phyloP scores from a whole-genome alignment of 2,888 invertebrate genomes.

The Coremacera marginata region DNA sequence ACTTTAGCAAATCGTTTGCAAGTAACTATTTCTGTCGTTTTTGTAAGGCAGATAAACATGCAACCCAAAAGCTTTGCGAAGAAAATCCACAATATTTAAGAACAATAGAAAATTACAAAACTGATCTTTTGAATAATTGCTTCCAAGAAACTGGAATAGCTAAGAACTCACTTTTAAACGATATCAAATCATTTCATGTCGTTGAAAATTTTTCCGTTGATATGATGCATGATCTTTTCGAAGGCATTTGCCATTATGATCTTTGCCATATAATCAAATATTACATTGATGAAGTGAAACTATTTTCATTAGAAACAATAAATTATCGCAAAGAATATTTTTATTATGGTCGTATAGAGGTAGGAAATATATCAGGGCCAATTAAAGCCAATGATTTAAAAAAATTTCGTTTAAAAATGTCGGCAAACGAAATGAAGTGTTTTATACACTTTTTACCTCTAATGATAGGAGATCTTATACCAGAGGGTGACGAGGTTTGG shows the following conservation, averaged over 20 bases:
- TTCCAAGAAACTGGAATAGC: too few relatives aligned
- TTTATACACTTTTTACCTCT: constrained; percentile 39
- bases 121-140: too few relatives aligned
- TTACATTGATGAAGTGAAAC: too few relatives aligned
- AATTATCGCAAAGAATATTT: constrained; percentile 1
- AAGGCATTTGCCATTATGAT: too few relatives aligned
- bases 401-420: neutral
- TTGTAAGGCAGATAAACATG: neutral
- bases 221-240: constrained; percentile 24
- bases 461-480: constrained; percentile 35
- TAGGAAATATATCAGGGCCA: too few relatives aligned
- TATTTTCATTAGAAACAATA: neutral
- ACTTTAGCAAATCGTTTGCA: neutral
- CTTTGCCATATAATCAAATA: too few relatives aligned
- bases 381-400: neutral
- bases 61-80: neutral
- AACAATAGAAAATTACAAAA: too few relatives aligned
- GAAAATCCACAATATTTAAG: too few relatives aligned
- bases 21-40: constrained; percentile 7
- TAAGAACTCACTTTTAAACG: neutral
- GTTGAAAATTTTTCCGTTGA: constrained; percentile 2
- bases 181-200: neutral
- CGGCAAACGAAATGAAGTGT: constrained; percentile 10
- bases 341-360: neutral
- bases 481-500: constrained; percentile 23